Conservation (phyloP, 2,797 vertebrate genomes). For the Leptodactylus fallax region DNA sequence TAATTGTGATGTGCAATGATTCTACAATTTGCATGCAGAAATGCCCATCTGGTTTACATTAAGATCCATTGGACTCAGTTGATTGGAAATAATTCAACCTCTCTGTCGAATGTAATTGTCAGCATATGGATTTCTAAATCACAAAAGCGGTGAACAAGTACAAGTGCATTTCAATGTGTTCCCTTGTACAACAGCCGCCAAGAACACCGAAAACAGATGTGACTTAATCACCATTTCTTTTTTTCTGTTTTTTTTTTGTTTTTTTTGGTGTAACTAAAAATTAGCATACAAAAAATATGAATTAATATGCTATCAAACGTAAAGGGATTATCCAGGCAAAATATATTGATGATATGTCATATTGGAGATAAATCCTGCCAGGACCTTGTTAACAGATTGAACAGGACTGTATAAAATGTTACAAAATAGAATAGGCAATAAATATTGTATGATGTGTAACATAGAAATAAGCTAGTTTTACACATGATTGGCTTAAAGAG, state of each 20-base stretch:
- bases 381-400: too few relatives aligned
- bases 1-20: constrained; percentile 69
- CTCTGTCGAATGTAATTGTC: constrained; percentile 69
- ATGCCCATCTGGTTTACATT: constrained; percentile 74
- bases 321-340: too few relatives aligned
- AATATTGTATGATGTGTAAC: too few relatives aligned
- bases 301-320: too few relatives aligned
- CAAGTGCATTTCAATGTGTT: constrained; percentile 62
- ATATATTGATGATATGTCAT: too few relatives aligned
- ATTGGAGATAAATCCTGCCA: too few relatives aligned
- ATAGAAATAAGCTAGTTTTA: too few relatives aligned
- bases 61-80: constrained; percentile 70
- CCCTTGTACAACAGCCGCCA: constrained; percentile 55
- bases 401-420: too few relatives aligned
- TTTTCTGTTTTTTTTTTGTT: background rate
- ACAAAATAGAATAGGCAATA: too few relatives aligned
- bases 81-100: constrained; percentile 69
- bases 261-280: too few relatives aligned
- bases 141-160: constrained; percentile 50
- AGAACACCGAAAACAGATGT: constrained; percentile 68
- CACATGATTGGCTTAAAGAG: too few relatives aligned
- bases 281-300: too few relatives aligned
- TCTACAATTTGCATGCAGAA: constrained; percentile 66
- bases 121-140: constrained; percentile 71
- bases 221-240: constrained; percentile 23